Conservation (phyloP, 2,113 vertebrate species). For the Castor canadensis region DNA sequence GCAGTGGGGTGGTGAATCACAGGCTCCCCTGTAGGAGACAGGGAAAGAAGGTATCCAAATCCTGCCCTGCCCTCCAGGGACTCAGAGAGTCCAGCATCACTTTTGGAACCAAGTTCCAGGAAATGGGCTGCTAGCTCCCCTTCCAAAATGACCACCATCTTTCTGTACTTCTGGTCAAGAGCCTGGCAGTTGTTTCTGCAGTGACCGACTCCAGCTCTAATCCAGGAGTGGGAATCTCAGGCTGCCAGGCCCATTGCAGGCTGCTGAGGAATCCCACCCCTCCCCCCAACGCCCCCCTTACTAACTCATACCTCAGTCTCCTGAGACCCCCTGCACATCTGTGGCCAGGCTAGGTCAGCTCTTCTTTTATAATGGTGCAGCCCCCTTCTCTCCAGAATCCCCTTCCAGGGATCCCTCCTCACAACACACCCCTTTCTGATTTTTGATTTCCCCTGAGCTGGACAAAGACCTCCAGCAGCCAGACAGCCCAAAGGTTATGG, state of each 20-base stretch:
- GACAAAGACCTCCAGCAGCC: not conserved
- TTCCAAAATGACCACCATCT: not conserved
- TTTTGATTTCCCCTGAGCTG: not conserved
- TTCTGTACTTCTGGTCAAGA: conserved; percentile 1
- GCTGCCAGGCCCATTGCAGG: not conserved
- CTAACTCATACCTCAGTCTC: not conserved
- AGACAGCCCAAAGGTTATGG: not conserved
- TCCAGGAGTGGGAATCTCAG: not conserved
- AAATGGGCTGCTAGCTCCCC: not conserved
- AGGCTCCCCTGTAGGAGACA: too few species aligned
- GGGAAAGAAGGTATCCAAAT: not conserved
- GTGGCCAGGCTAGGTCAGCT: not conserved
- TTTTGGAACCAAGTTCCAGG: not conserved
- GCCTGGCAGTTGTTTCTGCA: not conserved
- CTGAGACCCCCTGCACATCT: not conserved
- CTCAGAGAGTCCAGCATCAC: not conserved
- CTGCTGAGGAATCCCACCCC: not conserved
- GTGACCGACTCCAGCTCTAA: not conserved
- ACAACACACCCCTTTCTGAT: not conserved
- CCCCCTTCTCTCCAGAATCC: not conserved
- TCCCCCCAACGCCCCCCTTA: too few species aligned
- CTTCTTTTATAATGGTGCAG: not conserved
- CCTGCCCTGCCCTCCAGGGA: not conserved
- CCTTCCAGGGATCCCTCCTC: not conserved
- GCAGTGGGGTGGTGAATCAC: not conserved